Conservation (phyloP, 2,113 vertebrate genomes). For the Boulengeromyrus knoepffleri region DNA sequence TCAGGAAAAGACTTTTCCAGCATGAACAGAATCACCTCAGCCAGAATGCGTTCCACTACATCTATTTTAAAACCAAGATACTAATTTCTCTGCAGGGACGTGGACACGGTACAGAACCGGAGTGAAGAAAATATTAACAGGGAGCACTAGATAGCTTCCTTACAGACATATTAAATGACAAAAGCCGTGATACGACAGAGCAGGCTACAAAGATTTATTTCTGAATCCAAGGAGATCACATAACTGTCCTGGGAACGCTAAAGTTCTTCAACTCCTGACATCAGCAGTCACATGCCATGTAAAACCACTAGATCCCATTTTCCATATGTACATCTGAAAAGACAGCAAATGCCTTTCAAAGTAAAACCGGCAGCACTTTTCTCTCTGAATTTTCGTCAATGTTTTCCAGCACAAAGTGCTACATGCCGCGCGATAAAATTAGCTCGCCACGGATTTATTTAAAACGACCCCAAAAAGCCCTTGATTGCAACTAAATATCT, state of each 20-base stretch:
- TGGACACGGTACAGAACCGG: constrained; percentile 40
- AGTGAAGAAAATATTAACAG: constrained; percentile 35
- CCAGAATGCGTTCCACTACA: constrained; percentile 42
- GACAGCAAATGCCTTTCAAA: constrained; percentile 39
- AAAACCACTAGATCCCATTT: constrained; percentile 46
- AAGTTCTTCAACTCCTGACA: constrained; percentile 54
- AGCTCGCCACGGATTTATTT: background rate
- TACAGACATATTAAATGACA: constrained; percentile 56
- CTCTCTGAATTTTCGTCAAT: background rate
- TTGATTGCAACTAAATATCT: constrained; percentile 35
- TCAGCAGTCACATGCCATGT: constrained; percentile 41
- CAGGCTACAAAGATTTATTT: constrained; percentile 60
- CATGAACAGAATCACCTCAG: background rate
- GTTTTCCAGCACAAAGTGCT: constrained; percentile 2
- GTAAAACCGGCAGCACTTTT: constrained; percentile 36
- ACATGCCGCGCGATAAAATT: background rate
- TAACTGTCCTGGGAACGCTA: constrained; percentile 55
- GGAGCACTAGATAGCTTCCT: constrained; percentile 50
- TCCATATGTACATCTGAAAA: constrained; percentile 34
- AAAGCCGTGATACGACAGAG: constrained; percentile 51
- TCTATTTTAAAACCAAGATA: constrained; percentile 30
- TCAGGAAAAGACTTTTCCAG: background rate
- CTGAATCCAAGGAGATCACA: constrained; percentile 53
- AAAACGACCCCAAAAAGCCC: constrained; percentile 14
- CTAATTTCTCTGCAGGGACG: constrained; percentile 40